phyloP scores from a whole-genome alignment of 2,113 vertebrate genomes.

The Pangasianodon hypophthalmus region DNA sequence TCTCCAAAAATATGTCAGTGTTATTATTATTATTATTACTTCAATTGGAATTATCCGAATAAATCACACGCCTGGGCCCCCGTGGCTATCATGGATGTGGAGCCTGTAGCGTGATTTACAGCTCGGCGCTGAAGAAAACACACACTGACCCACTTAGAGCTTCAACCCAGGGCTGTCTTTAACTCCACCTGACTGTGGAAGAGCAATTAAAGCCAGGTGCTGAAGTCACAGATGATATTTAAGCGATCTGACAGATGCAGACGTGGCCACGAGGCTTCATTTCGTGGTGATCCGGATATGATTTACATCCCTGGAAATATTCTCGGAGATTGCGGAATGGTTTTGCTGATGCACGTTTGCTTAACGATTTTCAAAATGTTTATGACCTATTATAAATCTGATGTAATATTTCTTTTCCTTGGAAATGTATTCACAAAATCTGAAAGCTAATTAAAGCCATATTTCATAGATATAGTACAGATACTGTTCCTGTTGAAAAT shows the following conservation, averaged over 20 bases:
- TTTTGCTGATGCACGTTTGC: constrained; percentile 26
- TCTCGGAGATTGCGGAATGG: constrained; percentile 1
- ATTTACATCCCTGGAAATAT: constrained; percentile 25
- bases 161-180: constrained; percentile 29
- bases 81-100: constrained; percentile 46
- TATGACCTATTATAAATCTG: constrained; percentile 28
- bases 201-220: constrained; percentile 43
- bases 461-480: constrained; percentile 30
- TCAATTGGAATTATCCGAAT: constrained; percentile 55
- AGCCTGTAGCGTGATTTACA: constrained; percentile 55
- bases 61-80: constrained; percentile 54
- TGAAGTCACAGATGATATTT: constrained; percentile 2
- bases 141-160: constrained; percentile 55
- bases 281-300: constrained; percentile 33
- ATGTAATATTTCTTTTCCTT: constrained; percentile 29
- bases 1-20: constrained; percentile 48
- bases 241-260: constrained; percentile 30
- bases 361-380: constrained; percentile 28
- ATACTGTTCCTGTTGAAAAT: constrained; percentile 21
- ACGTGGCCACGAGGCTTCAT: not conserved
- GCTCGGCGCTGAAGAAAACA: constrained; percentile 48
- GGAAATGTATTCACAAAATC: constrained; percentile 33
- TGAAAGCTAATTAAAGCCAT: constrained; percentile 43
- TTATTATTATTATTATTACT: constrained; percentile 55
- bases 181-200: constrained; percentile 41